Percentiles rank a stretch among this genome's conserved stretches.
phyloP scores from a whole-genome alignment of 30 jellyfish, hydroid and myxozoan species.

The Rhopilema esculentum region DNA sequence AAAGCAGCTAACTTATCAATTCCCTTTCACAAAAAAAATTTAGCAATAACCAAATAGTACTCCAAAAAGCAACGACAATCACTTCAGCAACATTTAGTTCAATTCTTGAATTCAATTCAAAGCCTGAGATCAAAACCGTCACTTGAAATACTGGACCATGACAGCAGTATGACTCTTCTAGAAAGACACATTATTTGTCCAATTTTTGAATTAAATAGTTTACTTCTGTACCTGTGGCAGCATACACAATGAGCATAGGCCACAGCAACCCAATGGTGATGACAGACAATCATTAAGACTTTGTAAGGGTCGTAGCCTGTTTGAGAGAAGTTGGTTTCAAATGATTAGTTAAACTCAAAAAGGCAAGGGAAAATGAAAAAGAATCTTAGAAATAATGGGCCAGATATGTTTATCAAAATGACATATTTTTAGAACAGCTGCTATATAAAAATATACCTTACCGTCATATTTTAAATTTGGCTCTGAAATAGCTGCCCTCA shows the following conservation, averaged over 20 bases:
- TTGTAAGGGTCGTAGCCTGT: constrained; percentile 80
- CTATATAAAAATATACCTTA: not conserved
- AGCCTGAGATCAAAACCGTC: no score
- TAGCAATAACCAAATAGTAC: no score
- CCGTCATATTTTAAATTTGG: constrained; percentile 96
- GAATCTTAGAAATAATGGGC: not conserved
- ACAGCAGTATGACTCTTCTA: no score
- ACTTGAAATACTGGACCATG: no score
- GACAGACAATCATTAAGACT: constrained; percentile 88
- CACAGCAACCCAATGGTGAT: constrained; percentile 95
- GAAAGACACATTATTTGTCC: no score
- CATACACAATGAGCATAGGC: constrained; percentile 89
- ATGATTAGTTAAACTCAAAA: not conserved
- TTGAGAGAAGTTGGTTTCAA: not conserved
- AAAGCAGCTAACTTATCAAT: no score
- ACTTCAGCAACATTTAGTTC: no score
- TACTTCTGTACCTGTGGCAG: constrained; percentile 77
- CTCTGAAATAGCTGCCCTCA: constrained; percentile 86
- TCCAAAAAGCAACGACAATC: no score
- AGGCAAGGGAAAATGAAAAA: not conserved
- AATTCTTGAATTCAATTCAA: no score
- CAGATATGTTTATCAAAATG: no score
- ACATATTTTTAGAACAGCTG: no score
- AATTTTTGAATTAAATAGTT: not conserved
- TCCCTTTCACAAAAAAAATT: no score